These are phyloP conservation scores for Acleris cristana DNA, from an alignment of 2,888 invertebrate species.

Conservation along the genomic window DNA sequence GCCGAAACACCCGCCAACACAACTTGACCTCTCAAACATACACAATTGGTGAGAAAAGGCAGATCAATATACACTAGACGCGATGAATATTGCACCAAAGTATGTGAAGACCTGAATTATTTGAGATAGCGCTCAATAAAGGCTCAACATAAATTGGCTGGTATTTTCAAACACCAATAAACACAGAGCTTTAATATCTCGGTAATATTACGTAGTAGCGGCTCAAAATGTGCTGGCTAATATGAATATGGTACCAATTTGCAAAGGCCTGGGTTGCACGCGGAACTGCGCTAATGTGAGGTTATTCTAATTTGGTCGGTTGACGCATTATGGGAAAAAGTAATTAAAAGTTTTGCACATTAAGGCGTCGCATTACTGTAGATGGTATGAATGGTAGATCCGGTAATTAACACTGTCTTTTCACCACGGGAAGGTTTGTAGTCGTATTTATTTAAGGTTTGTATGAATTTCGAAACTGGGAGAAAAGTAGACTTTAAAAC, in stretches of 20 bases:
- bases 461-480: too few relatives aligned
- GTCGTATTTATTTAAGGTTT: neutral
- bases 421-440: neutral
- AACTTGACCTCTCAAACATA: slow-evolving; percentile 4
- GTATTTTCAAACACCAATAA: slow-evolving; percentile 4
- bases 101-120: slow-evolving; percentile 33
- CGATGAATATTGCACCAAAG: slow-evolving; percentile 28
- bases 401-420: slow-evolving; percentile 20
- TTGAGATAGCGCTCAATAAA: slow-evolving; percentile 29
- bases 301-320: slow-evolving; percentile 17
- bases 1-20: slow-evolving; percentile 4
- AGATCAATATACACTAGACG: neutral
- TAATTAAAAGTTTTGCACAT: slow-evolving; percentile 38
- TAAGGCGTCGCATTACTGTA: slow-evolving; percentile 30
- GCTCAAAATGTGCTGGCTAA: slow-evolving; percentile 2
- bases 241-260: slow-evolving; percentile 30
- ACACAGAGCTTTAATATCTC: neutral
- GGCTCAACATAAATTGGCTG: slow-evolving; percentile 24
- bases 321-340: slow-evolving; percentile 30
- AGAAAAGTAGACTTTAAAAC: too few relatives aligned
- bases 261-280: slow-evolving; percentile 13
- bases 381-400: slow-evolving; percentile 26
- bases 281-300: slow-evolving; percentile 8
- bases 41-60: neutral
- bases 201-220: neutral